Base-by-base conservation (phyloP, 1,140 invertebrate species). In the Scaptomyza montana region DNA sequence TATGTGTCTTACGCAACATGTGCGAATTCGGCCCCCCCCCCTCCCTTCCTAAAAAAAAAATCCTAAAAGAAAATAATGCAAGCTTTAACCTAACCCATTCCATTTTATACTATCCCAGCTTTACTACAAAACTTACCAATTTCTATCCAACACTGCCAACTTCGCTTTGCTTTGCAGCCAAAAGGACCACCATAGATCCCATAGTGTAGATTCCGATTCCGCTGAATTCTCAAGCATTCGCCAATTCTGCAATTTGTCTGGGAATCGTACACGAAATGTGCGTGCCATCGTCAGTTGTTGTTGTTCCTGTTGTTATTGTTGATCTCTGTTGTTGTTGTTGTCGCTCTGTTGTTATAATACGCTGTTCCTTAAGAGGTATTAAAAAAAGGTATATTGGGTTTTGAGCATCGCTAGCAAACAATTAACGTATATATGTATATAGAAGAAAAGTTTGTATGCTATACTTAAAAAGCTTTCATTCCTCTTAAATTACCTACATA, bases 161-260 rank as follows among this genome's bases (percentile, higher is more conserved):
- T 59, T 21, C 25, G 13, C 12, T 49, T 47, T 49, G 54, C 12
- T 49, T 57, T 21, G 56, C 21, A 4, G 45, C 49, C 75, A 33
- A 66, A 63, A 47, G 62, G 65, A 70, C 74, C 70, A 69, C 73
- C 80, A 64, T 62, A 77, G 77, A 86, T 82, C 61, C 70, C 74
- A 81, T 63, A 45, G 65, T 68, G 75, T 63, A 67, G 76, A 82
- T 84, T 76, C 75, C 73, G 77, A 80, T 86, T 86, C 81, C 59
- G 50, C 53, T 64, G 82, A 86, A 86, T 80, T 86, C 81, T 82
- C 75, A 71, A 82, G 81, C 72, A 87, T 62, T 81, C 81, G 79
- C 79, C 74, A 82, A 86, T 87, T 87, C 81, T 70, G 66, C 81
- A 85, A 85, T 85, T 85, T 86, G 81, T 85, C 82, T 87, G 81